phyloP scores from a whole-genome alignment of 2,888 invertebrate species.

The Adineta ricciae region DNA sequence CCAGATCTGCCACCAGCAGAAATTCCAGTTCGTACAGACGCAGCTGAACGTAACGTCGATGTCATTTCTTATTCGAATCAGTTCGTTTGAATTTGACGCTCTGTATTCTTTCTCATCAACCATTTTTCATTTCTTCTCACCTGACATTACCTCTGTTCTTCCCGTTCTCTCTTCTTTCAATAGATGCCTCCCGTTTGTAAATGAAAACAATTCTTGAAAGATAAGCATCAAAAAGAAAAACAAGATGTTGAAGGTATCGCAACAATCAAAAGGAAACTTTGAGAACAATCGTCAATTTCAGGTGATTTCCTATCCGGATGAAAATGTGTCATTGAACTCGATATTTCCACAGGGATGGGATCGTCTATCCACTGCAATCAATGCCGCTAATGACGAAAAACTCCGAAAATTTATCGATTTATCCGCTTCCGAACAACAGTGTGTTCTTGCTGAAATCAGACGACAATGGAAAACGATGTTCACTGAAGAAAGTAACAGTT shows the following conservation, averaged over 20 bases:
- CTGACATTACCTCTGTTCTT: neutral
- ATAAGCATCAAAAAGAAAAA: too few relatives aligned
- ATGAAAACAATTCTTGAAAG: too few relatives aligned
- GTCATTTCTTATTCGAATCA: neutral
- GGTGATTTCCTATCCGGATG: too few relatives aligned
- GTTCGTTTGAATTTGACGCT: too few relatives aligned
- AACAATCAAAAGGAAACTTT: too few relatives aligned
- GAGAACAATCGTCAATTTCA: too few relatives aligned
- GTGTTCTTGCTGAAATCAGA: constrained; percentile 46
- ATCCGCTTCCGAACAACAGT: constrained; percentile 44
- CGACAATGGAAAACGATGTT: constrained; percentile 20
- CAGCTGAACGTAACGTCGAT: neutral
- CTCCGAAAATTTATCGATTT: constrained; percentile 46
- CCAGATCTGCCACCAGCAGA: neutral
- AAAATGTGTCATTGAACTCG: neutral
- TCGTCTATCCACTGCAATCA: constrained; percentile 43
- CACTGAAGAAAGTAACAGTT: too few relatives aligned
- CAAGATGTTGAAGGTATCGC: too few relatives aligned
- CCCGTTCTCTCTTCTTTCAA: neutral
- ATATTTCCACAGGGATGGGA: constrained; percentile 45
- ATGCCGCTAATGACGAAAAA: constrained; percentile 35
- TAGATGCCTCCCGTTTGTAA: neutral
- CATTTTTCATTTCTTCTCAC: neutral
- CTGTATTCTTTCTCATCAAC: neutral
- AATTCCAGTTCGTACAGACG: neutral